phyloP scores from a whole-genome alignment of 2,797 vertebrate genomes.

The Coreius guichenoti region DNA sequence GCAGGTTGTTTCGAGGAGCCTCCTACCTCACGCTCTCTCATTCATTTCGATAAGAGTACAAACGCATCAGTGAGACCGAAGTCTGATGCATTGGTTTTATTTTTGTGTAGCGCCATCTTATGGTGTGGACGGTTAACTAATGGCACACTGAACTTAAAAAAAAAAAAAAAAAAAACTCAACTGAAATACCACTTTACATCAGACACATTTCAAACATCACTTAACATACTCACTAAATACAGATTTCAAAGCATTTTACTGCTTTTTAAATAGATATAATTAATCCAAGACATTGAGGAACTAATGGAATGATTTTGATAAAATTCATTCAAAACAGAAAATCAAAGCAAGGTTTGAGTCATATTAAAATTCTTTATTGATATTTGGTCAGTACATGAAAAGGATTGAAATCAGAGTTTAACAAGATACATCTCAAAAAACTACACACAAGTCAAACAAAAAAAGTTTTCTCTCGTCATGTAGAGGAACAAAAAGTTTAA shows the following conservation, averaged over 20 bases:
- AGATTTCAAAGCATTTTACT: not conserved
- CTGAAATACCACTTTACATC: not conserved
- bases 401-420: slow-evolving; percentile 94
- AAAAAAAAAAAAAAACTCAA: not conserved
- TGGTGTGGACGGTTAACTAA: slow-evolving; percentile 36
- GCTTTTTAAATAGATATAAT: not conserved
- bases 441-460: slow-evolving; percentile 93
- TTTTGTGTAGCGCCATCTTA: slow-evolving; percentile 45
- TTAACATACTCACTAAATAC: not conserved
- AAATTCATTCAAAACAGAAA: slow-evolving; percentile 5
- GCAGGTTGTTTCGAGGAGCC: not conserved
- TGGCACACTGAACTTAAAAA: not conserved
- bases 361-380: slow-evolving; percentile 99
- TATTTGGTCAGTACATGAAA: slow-evolving; percentile 99
- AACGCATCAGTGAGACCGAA: not conserved
- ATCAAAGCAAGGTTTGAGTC: slow-evolving; percentile 56
- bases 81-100: not conserved
- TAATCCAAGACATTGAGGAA: not conserved
- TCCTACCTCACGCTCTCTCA: slow-evolving; percentile 9
- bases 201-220: not conserved
- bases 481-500: slow-evolving; percentile 83
- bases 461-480: slow-evolving; percentile 83
- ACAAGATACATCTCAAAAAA: slow-evolving; percentile 93
- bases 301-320: not conserved
- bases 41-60: slow-evolving; percentile 31